Evolutionary conservation across 2,797 vertebrate species (phyloP), one percentile per base, ranked within the genome.

Genomic region (Mallotus villosus): DNA sequence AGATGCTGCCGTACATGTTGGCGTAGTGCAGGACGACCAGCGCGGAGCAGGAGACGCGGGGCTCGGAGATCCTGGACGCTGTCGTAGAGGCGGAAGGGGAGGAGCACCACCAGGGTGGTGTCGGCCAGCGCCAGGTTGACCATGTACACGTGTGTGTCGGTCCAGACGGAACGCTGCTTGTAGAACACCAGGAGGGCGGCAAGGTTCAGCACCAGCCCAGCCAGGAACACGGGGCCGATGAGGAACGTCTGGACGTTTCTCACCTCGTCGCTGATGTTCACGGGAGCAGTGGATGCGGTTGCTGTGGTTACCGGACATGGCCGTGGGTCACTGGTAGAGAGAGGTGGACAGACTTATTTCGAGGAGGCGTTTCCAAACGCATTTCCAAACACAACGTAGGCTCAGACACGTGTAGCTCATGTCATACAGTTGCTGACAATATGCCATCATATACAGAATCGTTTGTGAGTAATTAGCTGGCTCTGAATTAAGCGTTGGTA

Each of bases 51-150:
- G 16, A 86, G 46, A 1, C 0, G 0, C 0, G 46, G 3, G 5
- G 17, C 16, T 0, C 1, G 2, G 17, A 75, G 46, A 0, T 6
- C 0, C 2, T 46, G 0, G 53, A 71, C 77, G 68, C 74, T 41
- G n/a, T 79, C 75, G 55, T 70, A 72, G 1, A 86, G 76, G 49
- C 85, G 76, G 67, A 90, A 84, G 0, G 94, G 94, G 63, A 94
- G 73, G 63, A 80, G 84, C 11, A 92, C 70, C 19, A 94, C 84
- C 58, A 93, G 83, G 29, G 90, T 75, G 57, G 85, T 82, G 83
- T 57, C 80, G 24, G 81, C 81, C 24, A 71, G 0, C 6, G 78
- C 59, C 58, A 89, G 74, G 66, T 83, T 87, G 27, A 85, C 51
- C 82, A 81, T 81, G 81, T 82, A 89, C 41, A 89, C 71, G 49